Percentiles rank a stretch among this genome's conserved stretches.
phyloP scores from a whole-genome alignment of 1,140 invertebrate genomes.

The Drosophila arizonae region DNA sequence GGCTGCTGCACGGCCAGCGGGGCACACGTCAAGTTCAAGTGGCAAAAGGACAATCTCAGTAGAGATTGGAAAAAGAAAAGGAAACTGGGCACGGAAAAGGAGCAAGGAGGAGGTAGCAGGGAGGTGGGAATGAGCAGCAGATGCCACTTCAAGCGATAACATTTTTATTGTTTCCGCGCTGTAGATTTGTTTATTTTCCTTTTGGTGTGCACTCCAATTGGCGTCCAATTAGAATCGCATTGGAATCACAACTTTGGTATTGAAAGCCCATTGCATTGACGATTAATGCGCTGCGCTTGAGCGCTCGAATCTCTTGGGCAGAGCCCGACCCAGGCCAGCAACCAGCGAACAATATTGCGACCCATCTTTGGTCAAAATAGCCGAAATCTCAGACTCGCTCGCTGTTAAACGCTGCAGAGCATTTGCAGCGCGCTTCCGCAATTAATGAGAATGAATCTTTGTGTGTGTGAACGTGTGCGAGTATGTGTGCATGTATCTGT shows the following conservation, averaged over 20 bases:
- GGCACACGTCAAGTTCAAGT: constrained; percentile 76
- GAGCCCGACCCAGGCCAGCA: too few species aligned
- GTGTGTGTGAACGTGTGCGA: constrained; percentile 26
- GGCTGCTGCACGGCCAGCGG: constrained; percentile 25
- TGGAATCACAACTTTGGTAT: constrained; percentile 8
- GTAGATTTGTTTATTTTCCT: constrained; percentile 13
- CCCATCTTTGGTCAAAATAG: constrained; percentile 39
- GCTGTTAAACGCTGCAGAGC: constrained; percentile 70
- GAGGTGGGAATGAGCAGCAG: not conserved
- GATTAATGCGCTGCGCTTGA: constrained; percentile 55
- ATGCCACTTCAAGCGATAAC: constrained; percentile 62
- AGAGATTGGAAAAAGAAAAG: not conserved
- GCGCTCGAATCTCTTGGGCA: constrained; percentile 2
- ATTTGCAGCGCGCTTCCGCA: constrained; percentile 70
- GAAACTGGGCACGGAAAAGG: too few species aligned
- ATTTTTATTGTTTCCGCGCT: constrained; percentile 73
- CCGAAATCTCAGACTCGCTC: constrained; percentile 22
- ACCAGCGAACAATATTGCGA: constrained; percentile 3
- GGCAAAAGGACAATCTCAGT: constrained; percentile 54
- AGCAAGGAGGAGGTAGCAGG: not conserved
- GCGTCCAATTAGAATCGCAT: not conserved
- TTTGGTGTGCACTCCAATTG: not conserved
- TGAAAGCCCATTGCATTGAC: constrained; percentile 8
- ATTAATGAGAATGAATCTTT: constrained; percentile 40
- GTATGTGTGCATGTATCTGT: constrained; percentile 27